Conservation (phyloP, 1,140 invertebrate species). For the Thaumetopoea pityocampa region DNA sequence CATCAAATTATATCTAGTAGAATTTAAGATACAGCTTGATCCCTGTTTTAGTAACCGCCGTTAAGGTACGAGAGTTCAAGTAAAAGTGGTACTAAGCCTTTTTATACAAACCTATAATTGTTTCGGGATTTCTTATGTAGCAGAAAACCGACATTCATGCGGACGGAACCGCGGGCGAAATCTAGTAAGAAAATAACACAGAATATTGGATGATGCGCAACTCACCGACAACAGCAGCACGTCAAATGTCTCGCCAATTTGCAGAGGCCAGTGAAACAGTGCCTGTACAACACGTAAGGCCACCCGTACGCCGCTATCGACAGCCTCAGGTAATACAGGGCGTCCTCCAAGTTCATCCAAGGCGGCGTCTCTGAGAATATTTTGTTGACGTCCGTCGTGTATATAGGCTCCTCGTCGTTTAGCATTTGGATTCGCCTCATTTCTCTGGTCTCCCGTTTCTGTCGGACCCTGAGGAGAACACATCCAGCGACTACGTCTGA, state of each 20-base stretch:
- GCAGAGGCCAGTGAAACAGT: slow-evolving; percentile 85
- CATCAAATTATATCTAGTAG: too few species aligned
- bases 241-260: slow-evolving; percentile 82
- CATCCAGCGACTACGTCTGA: slow-evolving; percentile 93
- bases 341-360: slow-evolving; percentile 89
- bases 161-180: too few species aligned
- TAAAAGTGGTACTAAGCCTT: too few species aligned
- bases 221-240: slow-evolving; percentile 86
- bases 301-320: slow-evolving; percentile 93
- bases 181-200: too few species aligned
- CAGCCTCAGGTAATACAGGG: slow-evolving; percentile 85
- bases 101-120: too few species aligned
- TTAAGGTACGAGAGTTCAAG: too few species aligned
- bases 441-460: slow-evolving; percentile 83
- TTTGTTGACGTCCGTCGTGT: slow-evolving; percentile 79
- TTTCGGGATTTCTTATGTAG: too few species aligned
- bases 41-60: too few species aligned
- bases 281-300: slow-evolving; percentile 89
- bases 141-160: too few species aligned
- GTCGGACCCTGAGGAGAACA: slow-evolving; percentile 84
- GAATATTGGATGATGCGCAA: too few species aligned
- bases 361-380: slow-evolving; percentile 79
- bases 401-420: slow-evolving; percentile 80
- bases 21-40: too few species aligned
- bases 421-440: slow-evolving; percentile 82